Evolutionary conservation across 2,888 invertebrate species (phyloP).

Genomic region (Meloe dianella): DNA sequence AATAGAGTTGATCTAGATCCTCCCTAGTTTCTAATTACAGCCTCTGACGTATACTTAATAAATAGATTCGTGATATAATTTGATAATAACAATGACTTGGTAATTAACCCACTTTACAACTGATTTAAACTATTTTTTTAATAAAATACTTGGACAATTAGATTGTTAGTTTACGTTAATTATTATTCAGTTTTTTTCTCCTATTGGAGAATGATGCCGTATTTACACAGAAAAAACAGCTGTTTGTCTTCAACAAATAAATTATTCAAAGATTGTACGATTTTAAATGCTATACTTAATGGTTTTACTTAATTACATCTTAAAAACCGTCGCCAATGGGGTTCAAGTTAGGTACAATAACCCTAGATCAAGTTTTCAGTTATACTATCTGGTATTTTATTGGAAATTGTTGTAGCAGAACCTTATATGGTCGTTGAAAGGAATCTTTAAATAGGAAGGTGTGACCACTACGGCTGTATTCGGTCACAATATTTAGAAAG

Average conservation of each 20-base stretch:
- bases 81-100: not conserved
- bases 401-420: conserved; percentile 5
- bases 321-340: conserved; percentile 7
- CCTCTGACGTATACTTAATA: not conserved
- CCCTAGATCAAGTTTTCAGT: conserved; percentile 26
- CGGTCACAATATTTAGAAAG: conserved; percentile 2
- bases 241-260: conserved; percentile 12
- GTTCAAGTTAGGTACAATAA: conserved; percentile 22
- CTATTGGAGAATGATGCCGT: too few relatives aligned
- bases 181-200: not conserved
- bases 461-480: conserved; percentile 4
- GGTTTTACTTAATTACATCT: conserved; percentile 22
- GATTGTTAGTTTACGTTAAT: not conserved
- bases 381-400: conserved; percentile 17
- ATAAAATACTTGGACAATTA: not conserved
- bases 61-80: not conserved
- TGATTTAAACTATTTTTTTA: not conserved
- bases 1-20: not conserved
- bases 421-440: conserved; percentile 20
- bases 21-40: not conserved
- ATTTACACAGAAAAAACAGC: conserved; percentile 7
- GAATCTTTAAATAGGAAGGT: conserved; percentile 13
- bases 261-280: not conserved
- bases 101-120: not conserved
- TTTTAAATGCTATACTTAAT: conserved; percentile 18